A percentile compares a stretch with the other conserved stretches of the same genome.
phyloP scores from a whole-genome alignment of 2,797 vertebrate genomes.

The Rhinoraja longicauda region DNA sequence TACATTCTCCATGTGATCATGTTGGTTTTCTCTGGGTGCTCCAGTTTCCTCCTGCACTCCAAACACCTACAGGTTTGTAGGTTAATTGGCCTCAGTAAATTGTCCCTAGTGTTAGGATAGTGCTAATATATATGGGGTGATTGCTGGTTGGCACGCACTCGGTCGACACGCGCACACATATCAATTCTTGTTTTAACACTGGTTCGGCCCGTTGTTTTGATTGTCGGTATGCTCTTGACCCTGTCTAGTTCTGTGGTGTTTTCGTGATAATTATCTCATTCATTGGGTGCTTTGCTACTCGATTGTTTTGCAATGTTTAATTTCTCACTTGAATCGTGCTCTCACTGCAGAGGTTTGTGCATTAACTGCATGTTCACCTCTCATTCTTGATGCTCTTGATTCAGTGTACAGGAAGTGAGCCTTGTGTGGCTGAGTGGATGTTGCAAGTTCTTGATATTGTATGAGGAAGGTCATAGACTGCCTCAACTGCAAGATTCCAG shows the following conservation, averaged over 20 bases:
- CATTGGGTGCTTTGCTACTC: background rate
- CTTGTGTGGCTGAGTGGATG: background rate
- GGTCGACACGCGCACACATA: too few relatives aligned
- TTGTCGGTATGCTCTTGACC: background rate
- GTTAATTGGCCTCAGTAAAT: too few relatives aligned
- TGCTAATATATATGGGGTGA: too few relatives aligned
- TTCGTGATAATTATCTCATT: background rate
- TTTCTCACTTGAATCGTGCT: background rate
- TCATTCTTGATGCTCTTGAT: background rate
- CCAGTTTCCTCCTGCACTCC: too few relatives aligned
- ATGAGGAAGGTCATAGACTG: background rate
- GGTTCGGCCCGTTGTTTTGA: background rate
- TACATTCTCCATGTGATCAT: too few relatives aligned
- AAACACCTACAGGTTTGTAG: too few relatives aligned
- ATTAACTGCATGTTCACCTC: background rate
- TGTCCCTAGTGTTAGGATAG: too few relatives aligned
- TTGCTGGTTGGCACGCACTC: too few relatives aligned
- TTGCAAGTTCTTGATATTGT: background rate
- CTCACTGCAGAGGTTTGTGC: background rate
- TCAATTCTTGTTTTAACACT: too few relatives aligned
- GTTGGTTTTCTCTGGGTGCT: too few relatives aligned
- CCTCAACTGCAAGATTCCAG: background rate
- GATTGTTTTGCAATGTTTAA: background rate
- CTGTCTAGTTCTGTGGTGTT: background rate
- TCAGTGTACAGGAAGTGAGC: background rate